Percentiles rank a stretch among this genome's conserved stretches.
phyloP scores from a whole-genome alignment of 23 tunicate species.

The Halocynthia aurantium region DNA sequence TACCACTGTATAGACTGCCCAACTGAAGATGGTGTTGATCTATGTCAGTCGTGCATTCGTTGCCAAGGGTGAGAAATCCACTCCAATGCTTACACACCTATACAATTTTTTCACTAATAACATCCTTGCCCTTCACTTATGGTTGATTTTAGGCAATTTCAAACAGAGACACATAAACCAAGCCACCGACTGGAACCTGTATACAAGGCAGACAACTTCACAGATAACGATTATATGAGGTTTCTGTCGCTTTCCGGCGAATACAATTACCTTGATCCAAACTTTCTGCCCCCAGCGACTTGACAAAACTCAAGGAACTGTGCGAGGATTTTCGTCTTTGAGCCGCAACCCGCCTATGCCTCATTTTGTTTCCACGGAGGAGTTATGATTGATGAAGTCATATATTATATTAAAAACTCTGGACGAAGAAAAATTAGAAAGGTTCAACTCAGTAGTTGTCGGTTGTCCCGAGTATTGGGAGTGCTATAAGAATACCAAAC shows the following conservation, averaged over 20 bases:
- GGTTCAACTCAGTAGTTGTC: too few species aligned
- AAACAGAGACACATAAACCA: slow-evolving; percentile 43
- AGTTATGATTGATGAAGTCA: too few species aligned
- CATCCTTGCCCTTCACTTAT: neutral
- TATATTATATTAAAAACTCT: too few species aligned
- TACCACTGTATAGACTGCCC: slow-evolving; percentile 92
- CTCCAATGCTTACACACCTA: neutral
- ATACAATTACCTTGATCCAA: slow-evolving; percentile 93
- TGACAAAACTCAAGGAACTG: slow-evolving; percentile 8
- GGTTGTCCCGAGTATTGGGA: too few species aligned
- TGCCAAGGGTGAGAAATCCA: slow-evolving; percentile 31
- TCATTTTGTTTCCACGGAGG: too few species aligned
- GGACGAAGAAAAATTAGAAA: too few species aligned
- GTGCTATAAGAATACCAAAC: too few species aligned
- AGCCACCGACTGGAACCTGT: slow-evolving; percentile 83
- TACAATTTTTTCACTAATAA: neutral
- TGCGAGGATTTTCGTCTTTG: too few species aligned
- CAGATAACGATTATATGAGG: slow-evolving; percentile 58
- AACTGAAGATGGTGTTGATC: slow-evolving; percentile 44
- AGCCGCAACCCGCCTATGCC: too few species aligned
- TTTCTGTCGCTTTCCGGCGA: slow-evolving; percentile 41
- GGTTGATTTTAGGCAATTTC: slow-evolving; percentile 45
- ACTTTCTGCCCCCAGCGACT: slow-evolving; percentile 47
- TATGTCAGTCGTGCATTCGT: slow-evolving; percentile 81
- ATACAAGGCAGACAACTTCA: slow-evolving; percentile 33